Conservation (phyloP, 2,888 invertebrate species). For the Cantharis lateralis region DNA sequence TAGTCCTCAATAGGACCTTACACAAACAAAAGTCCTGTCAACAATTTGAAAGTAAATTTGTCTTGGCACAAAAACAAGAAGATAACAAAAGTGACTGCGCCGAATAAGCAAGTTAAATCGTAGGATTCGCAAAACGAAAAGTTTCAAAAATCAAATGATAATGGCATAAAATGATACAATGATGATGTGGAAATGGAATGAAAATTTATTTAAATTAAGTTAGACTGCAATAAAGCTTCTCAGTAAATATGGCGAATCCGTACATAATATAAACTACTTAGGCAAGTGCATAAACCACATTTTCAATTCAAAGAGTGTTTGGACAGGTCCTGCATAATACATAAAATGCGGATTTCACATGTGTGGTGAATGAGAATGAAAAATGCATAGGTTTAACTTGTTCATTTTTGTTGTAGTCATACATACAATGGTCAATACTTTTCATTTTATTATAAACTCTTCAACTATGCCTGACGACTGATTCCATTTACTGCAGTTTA, state of each 20-base stretch:
- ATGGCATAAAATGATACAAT: neutral
- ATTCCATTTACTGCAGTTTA: neutral
- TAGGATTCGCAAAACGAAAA: neutral
- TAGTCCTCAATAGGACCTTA: slow-evolving; percentile 25
- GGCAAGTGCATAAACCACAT: slow-evolving; percentile 28
- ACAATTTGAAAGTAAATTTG: slow-evolving; percentile 15
- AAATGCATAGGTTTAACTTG: slow-evolving; percentile 33
- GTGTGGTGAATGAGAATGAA: slow-evolving; percentile 37
- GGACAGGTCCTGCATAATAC: slow-evolving; percentile 36
- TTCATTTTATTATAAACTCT: neutral
- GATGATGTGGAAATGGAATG: neutral
- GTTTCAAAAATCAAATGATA: slow-evolving; percentile 1
- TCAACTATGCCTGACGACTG: neutral
- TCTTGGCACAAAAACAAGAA: slow-evolving; percentile 10
- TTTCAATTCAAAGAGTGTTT: slow-evolving; percentile 37
- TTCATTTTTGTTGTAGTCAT: neutral
- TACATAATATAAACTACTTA: slow-evolving; percentile 19
- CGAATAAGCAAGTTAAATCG: slow-evolving; percentile 12
- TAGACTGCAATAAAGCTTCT: neutral
- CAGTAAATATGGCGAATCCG: neutral
- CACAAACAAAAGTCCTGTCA: slow-evolving; percentile 25
- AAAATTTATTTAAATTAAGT: slow-evolving; percentile 3
- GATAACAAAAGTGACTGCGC: slow-evolving; percentile 16
- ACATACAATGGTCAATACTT: neutral
- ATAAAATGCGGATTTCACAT: slow-evolving; percentile 37